Conservation (phyloP, 2,888 invertebrate genomes). For the Drosophila lacicola region DNA sequence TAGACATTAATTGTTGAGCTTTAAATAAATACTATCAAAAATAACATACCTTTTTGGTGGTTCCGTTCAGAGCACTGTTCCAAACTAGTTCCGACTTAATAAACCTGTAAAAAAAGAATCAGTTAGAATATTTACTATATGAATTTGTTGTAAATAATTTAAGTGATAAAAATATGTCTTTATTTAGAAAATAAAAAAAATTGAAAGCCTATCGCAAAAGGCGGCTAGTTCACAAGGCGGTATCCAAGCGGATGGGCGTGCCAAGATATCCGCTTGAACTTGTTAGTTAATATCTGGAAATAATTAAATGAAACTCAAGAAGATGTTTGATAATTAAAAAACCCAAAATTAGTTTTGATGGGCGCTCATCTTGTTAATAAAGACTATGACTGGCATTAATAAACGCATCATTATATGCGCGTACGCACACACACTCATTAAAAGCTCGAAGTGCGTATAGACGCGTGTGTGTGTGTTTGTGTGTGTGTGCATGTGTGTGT, state of each 20-base stretch:
- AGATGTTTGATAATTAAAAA: constrained; percentile 55
- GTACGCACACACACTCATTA: constrained; percentile 34
- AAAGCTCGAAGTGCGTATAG: constrained; percentile 20
- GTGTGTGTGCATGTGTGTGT: constrained; percentile 33
- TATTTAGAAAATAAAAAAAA: no score
- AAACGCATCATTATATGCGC: constrained; percentile 64
- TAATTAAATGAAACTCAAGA: constrained; percentile 45
- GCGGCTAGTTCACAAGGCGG: no score
- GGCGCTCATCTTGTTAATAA: constrained; percentile 62
- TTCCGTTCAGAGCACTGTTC: no score
- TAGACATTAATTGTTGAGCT: no score
- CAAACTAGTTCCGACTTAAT: no score
- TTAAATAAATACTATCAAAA: no score
- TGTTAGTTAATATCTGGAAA: constrained; percentile 9
- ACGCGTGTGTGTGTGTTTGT: constrained; percentile 5
- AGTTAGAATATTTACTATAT: no score
- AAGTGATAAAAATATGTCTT: no score
- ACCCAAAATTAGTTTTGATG: constrained; percentile 59
- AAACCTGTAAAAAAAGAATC: no score
- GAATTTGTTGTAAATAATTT: no score
- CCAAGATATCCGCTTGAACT: not conserved
- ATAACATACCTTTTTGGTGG: no score
- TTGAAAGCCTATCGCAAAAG: no score
- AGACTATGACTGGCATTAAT: constrained; percentile 71
- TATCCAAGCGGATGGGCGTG: not conserved